phyloP scores from a whole-genome alignment of 2,888 invertebrate species.

The Phorcus lineatus region DNA sequence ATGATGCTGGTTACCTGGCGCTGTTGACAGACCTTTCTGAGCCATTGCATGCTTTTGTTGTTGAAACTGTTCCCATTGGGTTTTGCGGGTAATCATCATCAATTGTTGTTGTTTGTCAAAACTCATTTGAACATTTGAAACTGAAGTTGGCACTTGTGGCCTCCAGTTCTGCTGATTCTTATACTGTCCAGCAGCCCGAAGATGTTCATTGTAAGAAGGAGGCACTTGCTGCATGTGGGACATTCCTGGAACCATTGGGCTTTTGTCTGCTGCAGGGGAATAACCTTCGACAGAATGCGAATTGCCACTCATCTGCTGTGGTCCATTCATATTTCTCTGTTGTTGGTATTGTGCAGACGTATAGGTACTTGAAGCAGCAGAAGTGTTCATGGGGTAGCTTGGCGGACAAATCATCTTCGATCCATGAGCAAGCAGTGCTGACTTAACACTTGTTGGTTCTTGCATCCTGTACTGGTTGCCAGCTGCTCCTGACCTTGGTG shows the following conservation, averaged over 20 bases:
- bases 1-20: background rate
- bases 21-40: background rate
- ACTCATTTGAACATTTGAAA: background rate
- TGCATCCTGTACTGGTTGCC: background rate
- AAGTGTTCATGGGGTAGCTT: background rate
- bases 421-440: background rate
- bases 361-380: background rate
- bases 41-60: slow-evolving; percentile 13
- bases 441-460: background rate
- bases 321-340: background rate
- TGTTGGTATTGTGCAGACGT: background rate
- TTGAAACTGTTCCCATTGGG: slow-evolving; percentile 12
- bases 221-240: background rate
- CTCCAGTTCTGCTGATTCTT: background rate
- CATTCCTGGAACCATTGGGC: background rate
- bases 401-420: background rate
- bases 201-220: background rate
- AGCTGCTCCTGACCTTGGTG: background rate
- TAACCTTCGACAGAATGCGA: background rate
- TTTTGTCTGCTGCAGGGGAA: background rate
- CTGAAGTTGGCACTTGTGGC: slow-evolving; percentile 9
- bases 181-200: background rate
- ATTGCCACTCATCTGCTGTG: background rate
- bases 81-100: background rate
- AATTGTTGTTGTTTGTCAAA: slow-evolving; percentile 17